Base-by-base conservation (phyloP, 2,888 invertebrate genomes). In the Philopedon plagiatum region DNA sequence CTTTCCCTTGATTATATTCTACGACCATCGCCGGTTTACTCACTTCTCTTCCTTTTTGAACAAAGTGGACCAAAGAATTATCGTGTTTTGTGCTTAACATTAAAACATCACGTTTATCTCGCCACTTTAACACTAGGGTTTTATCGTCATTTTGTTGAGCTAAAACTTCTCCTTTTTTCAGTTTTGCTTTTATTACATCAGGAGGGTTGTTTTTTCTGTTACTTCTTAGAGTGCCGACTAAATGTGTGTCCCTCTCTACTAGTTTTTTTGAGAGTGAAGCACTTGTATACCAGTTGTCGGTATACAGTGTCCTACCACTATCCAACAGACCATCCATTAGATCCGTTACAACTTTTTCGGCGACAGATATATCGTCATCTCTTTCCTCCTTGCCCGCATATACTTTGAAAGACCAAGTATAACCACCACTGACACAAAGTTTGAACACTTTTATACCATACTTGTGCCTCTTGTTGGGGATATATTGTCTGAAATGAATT, bases 391-490 rank as follows among this genome's bases (percentile, higher is more conserved):
- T 75, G 64, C 13, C 71, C 13, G 66, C 69, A 44, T 71, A 74
- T 8, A 75, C 57, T 29, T 67, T 72, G 51, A 76, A 71, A n/a
- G 34, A 32, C 57, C 71, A 77, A 29, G 74, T 76, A 54, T 76
- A 77, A 9, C 51, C 51, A 32, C 19, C 21, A 32, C 11, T 5
- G 11, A 49, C 29, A 61, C 73, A 76, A 26, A 75, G 32, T 66
- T 76, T 77, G 54, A 71, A 75, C 23, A 77, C 1, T 37, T 76
- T 76, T n/a, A n/a, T n/a, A n/a, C n/a, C n/a, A n/a, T n/a, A n/a
- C n/a, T n/a, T n/a, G n/a, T n/a, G n/a, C n/a, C n/a, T n/a, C n/a
- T n/a, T n/a, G n/a, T n/a, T n/a, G n/a, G n/a, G n/a, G n/a, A n/a
- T n/a, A n/a, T n/a, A n/a, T n/a, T n/a, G n/a, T n/a, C 49, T 13